phyloP scores from a whole-genome alignment of 1,140 invertebrate species.

The Orchesella cincta region DNA sequence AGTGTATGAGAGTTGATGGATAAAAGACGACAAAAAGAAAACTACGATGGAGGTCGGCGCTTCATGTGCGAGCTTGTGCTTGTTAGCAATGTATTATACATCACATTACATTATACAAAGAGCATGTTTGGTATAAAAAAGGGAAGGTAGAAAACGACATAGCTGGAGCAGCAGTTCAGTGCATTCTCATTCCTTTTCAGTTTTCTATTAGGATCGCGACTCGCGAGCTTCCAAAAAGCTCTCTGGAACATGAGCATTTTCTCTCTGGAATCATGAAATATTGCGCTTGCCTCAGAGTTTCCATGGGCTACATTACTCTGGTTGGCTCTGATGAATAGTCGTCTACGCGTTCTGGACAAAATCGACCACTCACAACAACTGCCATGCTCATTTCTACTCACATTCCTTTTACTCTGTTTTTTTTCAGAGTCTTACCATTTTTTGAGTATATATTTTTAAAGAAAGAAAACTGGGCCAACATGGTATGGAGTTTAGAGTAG shows the following conservation, averaged over 20 bases:
- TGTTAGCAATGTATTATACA: not conserved
- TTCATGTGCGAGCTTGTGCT: not conserved
- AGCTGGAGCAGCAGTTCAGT: no score
- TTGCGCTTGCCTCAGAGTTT: constrained; percentile 49
- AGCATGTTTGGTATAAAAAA: no score
- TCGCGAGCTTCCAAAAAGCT: no score
- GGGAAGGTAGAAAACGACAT: no score
- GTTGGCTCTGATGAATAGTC: constrained; percentile 50
- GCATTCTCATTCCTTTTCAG: not conserved
- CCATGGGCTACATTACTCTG: constrained; percentile 49
- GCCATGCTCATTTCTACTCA: not conserved
- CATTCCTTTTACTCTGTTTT: not conserved
- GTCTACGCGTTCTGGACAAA: constrained; percentile 48
- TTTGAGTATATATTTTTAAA: not conserved
- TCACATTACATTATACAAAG: not conserved
- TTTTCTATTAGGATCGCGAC: not conserved
- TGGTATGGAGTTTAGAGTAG: no score
- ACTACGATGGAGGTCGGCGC: not conserved
- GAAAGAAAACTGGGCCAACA: not conserved
- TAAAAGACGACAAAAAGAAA: not conserved
- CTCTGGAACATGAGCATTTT: no score
- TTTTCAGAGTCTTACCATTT: not conserved
- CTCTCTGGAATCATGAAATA: constrained; percentile 48
- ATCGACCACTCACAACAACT: constrained; percentile 46
- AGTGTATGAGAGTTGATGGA: no score